These are phyloP conservation scores for Actinostola sp. DNA, from an alignment of 92 coral and sea anemone species.

Conservation along the genomic window DNA sequence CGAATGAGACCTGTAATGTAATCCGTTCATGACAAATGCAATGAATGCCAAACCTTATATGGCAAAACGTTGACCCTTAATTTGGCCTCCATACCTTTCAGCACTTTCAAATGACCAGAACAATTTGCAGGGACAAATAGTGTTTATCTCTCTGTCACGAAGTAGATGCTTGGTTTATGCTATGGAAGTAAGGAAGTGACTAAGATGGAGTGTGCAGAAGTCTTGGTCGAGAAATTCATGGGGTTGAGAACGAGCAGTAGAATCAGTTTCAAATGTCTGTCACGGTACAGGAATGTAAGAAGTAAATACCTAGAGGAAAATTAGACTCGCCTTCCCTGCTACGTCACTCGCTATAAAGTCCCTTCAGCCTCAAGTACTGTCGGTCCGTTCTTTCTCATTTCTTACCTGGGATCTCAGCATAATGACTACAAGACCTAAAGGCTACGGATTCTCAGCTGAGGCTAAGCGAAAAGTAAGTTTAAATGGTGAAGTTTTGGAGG, in stretches of 20 bases:
- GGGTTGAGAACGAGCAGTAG: background rate
- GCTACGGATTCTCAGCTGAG: slow-evolving; percentile 76
- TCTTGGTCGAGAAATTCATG: too few species aligned
- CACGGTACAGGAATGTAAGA: slow-evolving; percentile 26
- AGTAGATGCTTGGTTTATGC: too few species aligned
- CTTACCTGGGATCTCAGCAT: background rate
- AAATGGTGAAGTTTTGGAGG: background rate
- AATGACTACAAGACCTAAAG: slow-evolving; percentile 74
- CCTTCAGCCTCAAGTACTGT: background rate
- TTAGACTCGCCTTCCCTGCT: slow-evolving; percentile 8
- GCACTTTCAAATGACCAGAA: background rate
- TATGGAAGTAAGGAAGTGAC: too few species aligned
- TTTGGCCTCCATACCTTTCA: background rate
- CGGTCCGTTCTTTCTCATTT: background rate
- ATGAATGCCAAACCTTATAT: slow-evolving; percentile 13
- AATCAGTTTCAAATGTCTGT: slow-evolving; percentile 31
- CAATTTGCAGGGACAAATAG: background rate
- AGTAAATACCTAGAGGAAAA: slow-evolving; percentile 9
- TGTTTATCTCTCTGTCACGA: too few species aligned
- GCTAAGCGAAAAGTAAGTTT: slow-evolving; percentile 70
- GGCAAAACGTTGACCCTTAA: background rate
- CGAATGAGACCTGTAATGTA: too few species aligned
- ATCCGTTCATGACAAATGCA: too few species aligned
- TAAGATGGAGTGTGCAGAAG: too few species aligned
- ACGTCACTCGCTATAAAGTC: slow-evolving; percentile 28